Evolutionary conservation across 1,140 invertebrate genomes (phyloP), one percentile per base, ranked within the genome.

Genomic region (Ceratina calcarata): DNA sequence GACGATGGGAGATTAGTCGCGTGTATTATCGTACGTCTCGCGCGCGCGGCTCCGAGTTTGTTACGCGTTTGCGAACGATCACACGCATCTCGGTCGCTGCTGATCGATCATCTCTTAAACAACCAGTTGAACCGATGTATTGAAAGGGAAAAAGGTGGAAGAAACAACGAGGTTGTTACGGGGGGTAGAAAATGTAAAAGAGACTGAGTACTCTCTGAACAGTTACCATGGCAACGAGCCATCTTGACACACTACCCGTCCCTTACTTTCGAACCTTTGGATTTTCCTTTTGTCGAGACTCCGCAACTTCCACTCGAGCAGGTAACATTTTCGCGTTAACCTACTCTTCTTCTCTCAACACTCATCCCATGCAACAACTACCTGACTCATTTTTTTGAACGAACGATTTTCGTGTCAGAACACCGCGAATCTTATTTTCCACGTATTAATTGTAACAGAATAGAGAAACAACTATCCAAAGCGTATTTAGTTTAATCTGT

Each of bases 141-240:
- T 45, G 61, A 73, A 68, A 22, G 13, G 32, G 55, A 58, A 58
- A 69, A 61, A 57, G 69, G 72, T 67, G 69, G 53, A 37, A 20
- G 78, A 67, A 68, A 71, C 69, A 79, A 77, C 70, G 57, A 27
- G 57, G 79, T 58, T 49, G 62, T 78, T 81, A 60, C 69, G 32
- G 55, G 61, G 45, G 68, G 16, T 62, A 76, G 75, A 64, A 85
- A 71, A 86, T 71, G 71, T 66, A 82, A 72, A 72, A 86, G 82
- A 76, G 79, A 76, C 72, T 60, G 69, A 77, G 62, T 74, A 86
- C 76, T 81, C 88, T 78, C 85, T 78, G 81, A 66, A 79, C 73
- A 68, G 90, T 91, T 87, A 75, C 89, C 81, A 91, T 91, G 88
- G 89, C 69, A 79, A 91, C 88, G 75, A 85, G 88, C 88, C 89